phyloP scores from a whole-genome alignment of 2,797 vertebrate species.

The Notoglanidium macrostoma region DNA sequence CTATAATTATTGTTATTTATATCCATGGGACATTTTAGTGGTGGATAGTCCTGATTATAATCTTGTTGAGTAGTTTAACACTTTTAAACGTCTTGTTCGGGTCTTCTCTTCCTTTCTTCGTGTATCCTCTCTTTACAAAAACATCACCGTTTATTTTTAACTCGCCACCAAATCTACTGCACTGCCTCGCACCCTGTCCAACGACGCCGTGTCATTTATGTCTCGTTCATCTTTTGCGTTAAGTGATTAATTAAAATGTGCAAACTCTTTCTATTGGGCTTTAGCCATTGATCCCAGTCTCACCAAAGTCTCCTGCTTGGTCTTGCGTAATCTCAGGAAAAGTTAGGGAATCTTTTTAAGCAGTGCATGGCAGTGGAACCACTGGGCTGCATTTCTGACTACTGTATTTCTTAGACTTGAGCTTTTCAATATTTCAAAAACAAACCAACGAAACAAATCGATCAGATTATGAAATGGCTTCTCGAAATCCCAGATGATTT shows the following conservation, averaged over 20 bases:
- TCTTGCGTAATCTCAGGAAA: slow-evolving; percentile 60
- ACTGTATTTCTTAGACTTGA: slow-evolving; percentile 51
- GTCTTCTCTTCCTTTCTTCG: slow-evolving; percentile 59
- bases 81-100: slow-evolving; percentile 75
- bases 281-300: slow-evolving; percentile 42
- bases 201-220: neutral
- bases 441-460: neutral
- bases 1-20: slow-evolving; percentile 81
- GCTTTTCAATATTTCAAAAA: slow-evolving; percentile 13
- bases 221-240: slow-evolving; percentile 74
- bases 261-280: slow-evolving; percentile 55
- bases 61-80: slow-evolving; percentile 65
- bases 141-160: slow-evolving; percentile 65
- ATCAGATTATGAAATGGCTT: neutral
- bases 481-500: neutral
- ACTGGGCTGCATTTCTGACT: slow-evolving; percentile 51
- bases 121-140: slow-evolving; percentile 61
- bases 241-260: slow-evolving; percentile 57
- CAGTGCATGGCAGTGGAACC: slow-evolving; percentile 11
- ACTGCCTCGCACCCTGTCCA: slow-evolving; percentile 59
- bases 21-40: slow-evolving; percentile 84
- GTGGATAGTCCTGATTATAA: slow-evolving; percentile 75
- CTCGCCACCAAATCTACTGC: slow-evolving; percentile 82
- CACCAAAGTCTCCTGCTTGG: slow-evolving; percentile 56
- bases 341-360: slow-evolving; percentile 48